Base-by-base conservation (phyloP, 2,797 vertebrate genomes). In the Danio choprae region DNA sequence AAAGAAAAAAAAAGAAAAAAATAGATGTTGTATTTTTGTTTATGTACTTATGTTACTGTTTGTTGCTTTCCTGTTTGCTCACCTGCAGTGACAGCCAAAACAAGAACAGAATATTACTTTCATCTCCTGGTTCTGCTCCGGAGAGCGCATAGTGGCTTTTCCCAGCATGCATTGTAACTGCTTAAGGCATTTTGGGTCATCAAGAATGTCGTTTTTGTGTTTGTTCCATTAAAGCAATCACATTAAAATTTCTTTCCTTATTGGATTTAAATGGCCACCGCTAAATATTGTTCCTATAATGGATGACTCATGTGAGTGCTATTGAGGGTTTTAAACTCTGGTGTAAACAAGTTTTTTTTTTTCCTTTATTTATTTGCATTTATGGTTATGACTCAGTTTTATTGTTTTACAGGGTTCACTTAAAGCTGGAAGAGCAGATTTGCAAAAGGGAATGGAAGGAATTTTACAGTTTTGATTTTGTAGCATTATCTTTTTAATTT, bases 71-170 rank as follows among this genome's bases (percentile, higher is more conserved):
- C 79, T 71, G 38, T 13, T 71, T n/a, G n/a, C n/a, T n/a, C n/a
- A n/a, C n/a, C n/a, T n/a, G n/a, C n/a, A n/a, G n/a, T n/a, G n/a
- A n/a, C n/a, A n/a, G n/a, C n/a, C n/a, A n/a, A n/a, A 71, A 71
- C 77, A 53, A 65, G 77, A 51, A 79, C 67, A 71, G 56, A 79
- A 53, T 79, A 62, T 79, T 44, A 59, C 77, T 79, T 53, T 79
- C 46, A 43, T 9, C 65, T 71, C 65, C 77, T 62, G 50, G 77
- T 79, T 79, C 77, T 79, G 68, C 46, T 70, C 76, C 0, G 36
- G 8, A 78, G 43, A 78, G 43, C 59, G 29, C 63, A 68, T 18
- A 59, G 53, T 77, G 51, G 64, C 65, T 79, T 72, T 43, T 79
- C 58, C 68, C 77, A 71, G 18, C 68, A 79, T 79, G 77, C 58